phyloP scores from a whole-genome alignment of 2,797 vertebrate species.

The Pempheris klunzingeri region DNA sequence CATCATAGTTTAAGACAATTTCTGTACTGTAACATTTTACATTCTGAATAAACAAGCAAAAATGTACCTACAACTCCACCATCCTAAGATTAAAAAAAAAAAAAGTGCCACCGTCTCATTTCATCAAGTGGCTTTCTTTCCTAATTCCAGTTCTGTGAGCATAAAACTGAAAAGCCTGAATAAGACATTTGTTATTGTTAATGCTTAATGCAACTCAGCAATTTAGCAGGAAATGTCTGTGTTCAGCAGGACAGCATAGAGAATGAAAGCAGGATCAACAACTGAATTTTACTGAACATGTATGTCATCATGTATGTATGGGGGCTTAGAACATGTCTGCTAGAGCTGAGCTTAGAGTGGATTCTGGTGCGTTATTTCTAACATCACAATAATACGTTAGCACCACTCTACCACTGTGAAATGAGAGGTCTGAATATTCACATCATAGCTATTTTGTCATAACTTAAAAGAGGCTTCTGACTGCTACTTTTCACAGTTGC shows the following conservation, averaged over 20 bases:
- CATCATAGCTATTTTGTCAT: not conserved
- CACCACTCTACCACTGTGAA: no score
- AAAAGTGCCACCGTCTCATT: not conserved
- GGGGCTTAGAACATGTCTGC: not conserved
- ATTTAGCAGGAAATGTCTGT: not conserved
- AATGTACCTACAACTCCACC: not conserved
- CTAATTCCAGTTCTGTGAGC: not conserved
- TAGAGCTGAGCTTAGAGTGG: not conserved
- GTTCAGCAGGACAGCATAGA: not conserved
- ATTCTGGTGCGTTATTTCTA: not conserved
- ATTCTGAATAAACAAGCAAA: no score
- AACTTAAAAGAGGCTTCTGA: not conserved
- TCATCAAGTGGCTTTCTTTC: not conserved
- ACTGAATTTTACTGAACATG: not conserved
- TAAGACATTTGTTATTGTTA: constrained; percentile 1
- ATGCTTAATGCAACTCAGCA: not conserved
- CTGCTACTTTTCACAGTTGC: not conserved
- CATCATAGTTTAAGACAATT: not conserved
- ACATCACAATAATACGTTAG: not conserved
- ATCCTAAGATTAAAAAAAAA: not conserved
- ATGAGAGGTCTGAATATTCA: not conserved
- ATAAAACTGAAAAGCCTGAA: not conserved
- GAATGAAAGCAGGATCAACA: not conserved
- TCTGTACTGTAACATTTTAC: no score
- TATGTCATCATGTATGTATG: not conserved